Conservation (phyloP, 2,113 vertebrate genomes). For the Gallinago paraguaiae region DNA sequence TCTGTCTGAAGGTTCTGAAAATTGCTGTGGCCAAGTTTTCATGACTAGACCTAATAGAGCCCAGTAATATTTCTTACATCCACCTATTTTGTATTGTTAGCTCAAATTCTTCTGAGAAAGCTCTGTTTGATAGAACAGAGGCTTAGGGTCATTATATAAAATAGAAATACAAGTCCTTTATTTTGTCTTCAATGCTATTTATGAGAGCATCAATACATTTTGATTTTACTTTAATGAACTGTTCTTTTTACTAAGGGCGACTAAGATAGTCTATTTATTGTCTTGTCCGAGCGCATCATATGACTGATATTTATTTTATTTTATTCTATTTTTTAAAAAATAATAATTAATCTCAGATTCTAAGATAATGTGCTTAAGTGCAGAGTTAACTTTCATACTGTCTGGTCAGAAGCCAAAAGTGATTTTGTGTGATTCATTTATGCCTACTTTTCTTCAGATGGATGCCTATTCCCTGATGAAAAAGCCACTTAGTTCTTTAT, state of each 20-base stretch:
- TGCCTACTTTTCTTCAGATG: background rate
- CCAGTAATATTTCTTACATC: background rate
- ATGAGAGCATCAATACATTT: background rate
- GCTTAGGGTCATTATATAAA: background rate
- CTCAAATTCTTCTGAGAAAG: background rate
- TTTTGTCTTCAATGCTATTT: background rate
- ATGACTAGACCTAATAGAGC: background rate
- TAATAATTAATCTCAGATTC: background rate
- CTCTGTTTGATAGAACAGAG: background rate
- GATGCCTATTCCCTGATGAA: background rate
- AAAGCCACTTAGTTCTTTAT: background rate
- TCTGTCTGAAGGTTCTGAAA: background rate
- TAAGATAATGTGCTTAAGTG: background rate
- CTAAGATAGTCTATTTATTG: background rate
- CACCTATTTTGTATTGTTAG: background rate
- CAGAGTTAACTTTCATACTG: background rate
- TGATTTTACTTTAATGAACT: background rate
- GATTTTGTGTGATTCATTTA: background rate
- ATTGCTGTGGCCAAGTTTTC: background rate
- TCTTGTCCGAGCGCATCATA: background rate
- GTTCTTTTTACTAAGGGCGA: background rate
- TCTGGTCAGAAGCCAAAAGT: background rate
- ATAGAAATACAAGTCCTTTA: background rate
- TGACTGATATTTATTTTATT: background rate
- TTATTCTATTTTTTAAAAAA: background rate